phyloP scores from a whole-genome alignment of 2,888 invertebrate species.

The Strigamia transsilvanica region DNA sequence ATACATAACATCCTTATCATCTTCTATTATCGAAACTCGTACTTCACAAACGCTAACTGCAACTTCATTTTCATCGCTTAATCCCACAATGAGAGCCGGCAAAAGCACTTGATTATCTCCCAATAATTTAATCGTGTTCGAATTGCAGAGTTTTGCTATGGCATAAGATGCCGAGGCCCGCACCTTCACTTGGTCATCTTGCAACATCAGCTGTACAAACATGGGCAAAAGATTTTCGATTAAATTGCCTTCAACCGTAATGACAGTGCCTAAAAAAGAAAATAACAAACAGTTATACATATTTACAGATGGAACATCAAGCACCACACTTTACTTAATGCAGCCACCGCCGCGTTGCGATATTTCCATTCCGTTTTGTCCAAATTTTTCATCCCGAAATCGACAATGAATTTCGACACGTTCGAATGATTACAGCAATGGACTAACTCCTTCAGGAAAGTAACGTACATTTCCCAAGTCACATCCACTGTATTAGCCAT shows the following conservation, averaged over 20 bases:
- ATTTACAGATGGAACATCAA: neutral
- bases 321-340: constrained; percentile 11
- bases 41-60: constrained; percentile 28
- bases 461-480: neutral
- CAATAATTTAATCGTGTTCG: neutral
- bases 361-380: constrained; percentile 9
- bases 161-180: neutral
- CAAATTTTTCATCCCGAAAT: constrained; percentile 26
- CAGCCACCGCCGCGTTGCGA: neutral
- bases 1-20: too few species aligned
- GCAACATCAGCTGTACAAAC: constrained; percentile 16
- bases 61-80: neutral
- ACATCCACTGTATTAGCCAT: neutral
- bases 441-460: neutral
- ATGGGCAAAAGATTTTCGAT: constrained; percentile 2
- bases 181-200: neutral
- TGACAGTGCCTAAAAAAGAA: neutral
- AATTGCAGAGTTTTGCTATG: neutral
- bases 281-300: too few species aligned
- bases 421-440: constrained; percentile 3
- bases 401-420: constrained; percentile 1
- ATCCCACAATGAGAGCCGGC: constrained; percentile 2
- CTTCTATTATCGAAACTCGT: neutral
- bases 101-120: neutral
- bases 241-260: neutral